Evolutionary conservation across 1,140 invertebrate species (phyloP), one percentile per base, ranked within the genome.

Genomic region (Pentalonia nigronervosa): DNA sequence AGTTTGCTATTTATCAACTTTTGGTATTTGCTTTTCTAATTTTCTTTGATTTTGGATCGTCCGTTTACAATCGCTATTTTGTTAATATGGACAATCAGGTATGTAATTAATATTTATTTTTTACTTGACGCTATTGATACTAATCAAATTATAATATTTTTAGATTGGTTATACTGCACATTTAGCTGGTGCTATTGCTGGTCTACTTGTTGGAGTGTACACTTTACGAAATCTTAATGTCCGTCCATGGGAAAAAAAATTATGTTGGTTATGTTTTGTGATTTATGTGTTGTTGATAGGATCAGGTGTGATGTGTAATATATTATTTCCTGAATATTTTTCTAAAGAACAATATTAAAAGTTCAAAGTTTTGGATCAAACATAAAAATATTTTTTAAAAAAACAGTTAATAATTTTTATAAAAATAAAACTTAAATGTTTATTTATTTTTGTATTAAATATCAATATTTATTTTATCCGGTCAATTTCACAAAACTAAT

Each of bases 151-250:
- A 89, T n/a, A 56, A 89, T n/a, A 88, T 93, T 94, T 91, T 88
- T 94, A 97, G 95, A 97, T 98, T 90, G 98, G 98, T 30, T 99
- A 99, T 95, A 97, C 97, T 11, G 98, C 98, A 23, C 99, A 99
- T 95, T 95, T 99, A 36, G 97, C 97, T 91, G 98, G 98, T 50
- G 98, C 98, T 8, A 94, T 98, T 8, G 98, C 98, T 41, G 98
- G 98, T n/a, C 96, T 99, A 6, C 96, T 99, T 6, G 97, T 99
- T 41, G 99, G 99, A n/a, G 97, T 99, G 86, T 97, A 98, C 50
- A 97, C 98, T 1, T 96, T 99, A 4, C 96, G 98, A 47, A 99
- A 99, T 96, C 96, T 99, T 7, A 97, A 98, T 95, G 97, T 98
- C 93, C 97, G 97, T 91, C 96, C 96, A 86, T 98, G 98, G 97